Percentiles rank a stretch among this genome's conserved stretches.
These are phyloP conservation scores for Erannis defoliaria DNA, from an alignment of 2,888 invertebrate genomes.

Conservation along the genomic window DNA sequence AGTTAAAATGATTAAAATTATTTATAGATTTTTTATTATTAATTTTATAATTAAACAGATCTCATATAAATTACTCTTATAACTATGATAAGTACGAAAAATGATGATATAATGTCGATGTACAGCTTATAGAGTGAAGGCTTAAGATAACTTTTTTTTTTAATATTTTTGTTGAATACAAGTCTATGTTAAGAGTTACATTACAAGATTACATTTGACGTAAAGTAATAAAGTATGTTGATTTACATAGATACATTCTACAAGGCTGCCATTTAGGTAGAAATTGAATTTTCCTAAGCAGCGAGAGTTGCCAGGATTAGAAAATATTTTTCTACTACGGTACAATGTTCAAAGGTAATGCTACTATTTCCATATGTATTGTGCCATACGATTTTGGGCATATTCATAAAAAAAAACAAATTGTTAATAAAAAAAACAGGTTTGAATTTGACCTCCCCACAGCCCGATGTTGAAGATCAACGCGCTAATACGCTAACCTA, in stretches of 20 bases:
- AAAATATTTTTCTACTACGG: constrained; percentile 18
- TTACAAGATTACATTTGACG: constrained; percentile 21
- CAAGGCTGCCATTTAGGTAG: constrained; percentile 16
- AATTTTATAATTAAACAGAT: constrained; percentile 21
- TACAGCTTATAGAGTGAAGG: constrained; percentile 32
- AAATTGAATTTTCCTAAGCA: constrained; percentile 21
- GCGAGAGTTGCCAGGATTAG: constrained; percentile 22
- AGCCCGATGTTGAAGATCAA: too few species aligned
- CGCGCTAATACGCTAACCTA: too few species aligned
- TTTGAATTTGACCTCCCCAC: too few species aligned
- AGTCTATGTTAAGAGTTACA: constrained; percentile 26
- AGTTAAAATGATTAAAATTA: background rate
- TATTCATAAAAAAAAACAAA: too few species aligned
- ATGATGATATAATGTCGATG: constrained; percentile 37
- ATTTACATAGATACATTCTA: constrained; percentile 18
- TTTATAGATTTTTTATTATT: background rate
- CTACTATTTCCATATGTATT: background rate
- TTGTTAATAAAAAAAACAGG: too few species aligned
- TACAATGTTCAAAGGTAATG: constrained; percentile 22
- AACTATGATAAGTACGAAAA: constrained; percentile 37
- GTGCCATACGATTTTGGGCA: background rate
- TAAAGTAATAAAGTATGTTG: constrained; percentile 6
- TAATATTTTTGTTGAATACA: constrained; percentile 11
- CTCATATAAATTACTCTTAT: constrained; percentile 29
- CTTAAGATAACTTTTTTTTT: constrained; percentile 1